Evolutionary conservation across 2,888 invertebrate species (phyloP), one percentile per base, ranked within the genome.

Genomic region (Ormyrus labotus): DNA sequence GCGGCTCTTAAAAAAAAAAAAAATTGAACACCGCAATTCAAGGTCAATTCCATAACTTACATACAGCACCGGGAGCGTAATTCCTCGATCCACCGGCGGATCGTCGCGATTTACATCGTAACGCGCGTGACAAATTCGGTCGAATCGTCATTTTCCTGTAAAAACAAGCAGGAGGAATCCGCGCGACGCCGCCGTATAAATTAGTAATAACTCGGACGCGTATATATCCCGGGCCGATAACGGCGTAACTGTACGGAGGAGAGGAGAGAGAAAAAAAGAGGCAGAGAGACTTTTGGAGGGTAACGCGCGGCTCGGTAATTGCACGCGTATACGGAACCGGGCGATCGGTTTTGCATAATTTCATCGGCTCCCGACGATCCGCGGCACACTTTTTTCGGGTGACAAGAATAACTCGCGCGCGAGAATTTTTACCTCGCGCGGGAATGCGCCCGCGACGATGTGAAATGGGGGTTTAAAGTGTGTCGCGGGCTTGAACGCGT

Each of bases 191-290:
- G 9, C 55, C 64, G 79, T 68, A 80, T 80, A 76, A 80, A 76
- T 80, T 72, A 76, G 80, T 73, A 76, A 81, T 81, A 77, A 77
- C 55, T 80, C 50, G 77, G 50, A 34, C 34, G 34, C 11, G n/a
- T 48, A 61, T 61, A 19, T 58, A 57, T 50, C 13, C 45, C 34
- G 45, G 6, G 9, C 13, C 68, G 68, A 72, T 77, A 80, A 81
- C 76, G 80, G 77, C 68, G 76, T 81, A 81, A 81, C 80, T 81
- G 80, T 77, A 63, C 48, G 75, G 5, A 51, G 5, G 10, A 9
- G 11, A 9, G 11, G 6, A 47, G 13, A 8, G 11, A 19, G 34
- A 51, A 34, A 6, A 13, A 47, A 65, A 57, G 53, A 55, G 34
- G 58, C 51, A 61, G 45, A 50, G 48, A 19, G 63, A 64, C 73